A percentile compares a stretch with the other conserved stretches of the same genome.
Conservation (phyloP, 2,888 invertebrate genomes). For the Pterostichus niger region DNA sequence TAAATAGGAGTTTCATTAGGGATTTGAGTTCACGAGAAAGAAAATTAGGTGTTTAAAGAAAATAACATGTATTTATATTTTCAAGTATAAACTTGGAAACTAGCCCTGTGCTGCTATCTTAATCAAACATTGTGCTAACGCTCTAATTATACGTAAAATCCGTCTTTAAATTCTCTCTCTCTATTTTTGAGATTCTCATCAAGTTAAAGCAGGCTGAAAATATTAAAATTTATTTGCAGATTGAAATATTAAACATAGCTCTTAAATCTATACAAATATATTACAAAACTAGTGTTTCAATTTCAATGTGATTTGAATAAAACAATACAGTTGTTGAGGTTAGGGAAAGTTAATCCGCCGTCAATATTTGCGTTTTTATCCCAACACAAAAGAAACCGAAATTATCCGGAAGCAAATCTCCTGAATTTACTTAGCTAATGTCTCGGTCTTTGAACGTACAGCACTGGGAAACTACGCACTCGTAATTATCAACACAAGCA, state of each 20-base stretch:
- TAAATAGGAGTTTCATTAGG: no score
- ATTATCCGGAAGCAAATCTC: conserved; percentile 56
- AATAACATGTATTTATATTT: no score
- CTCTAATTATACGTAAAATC: no score
- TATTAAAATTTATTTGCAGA: no score
- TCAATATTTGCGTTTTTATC: conserved; percentile 51
- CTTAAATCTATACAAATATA: background rate
- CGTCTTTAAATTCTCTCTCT: background rate
- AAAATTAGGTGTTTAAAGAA: no score
- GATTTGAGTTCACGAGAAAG: no score
- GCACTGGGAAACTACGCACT: conserved; percentile 26
- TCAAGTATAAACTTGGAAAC: no score
- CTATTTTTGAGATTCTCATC: no score
- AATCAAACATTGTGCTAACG: no score
- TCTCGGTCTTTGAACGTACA: conserved; percentile 9
- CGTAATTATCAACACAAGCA: conserved; percentile 56
- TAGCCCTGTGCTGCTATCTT: no score
- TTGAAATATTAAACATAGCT: no score
- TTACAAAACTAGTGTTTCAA: background rate
- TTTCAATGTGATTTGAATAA: background rate
- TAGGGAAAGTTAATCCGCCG: conserved; percentile 39
- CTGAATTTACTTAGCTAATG: conserved; percentile 61
- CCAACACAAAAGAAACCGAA: conserved; percentile 60
- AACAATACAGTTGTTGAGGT: conserved; percentile 31
- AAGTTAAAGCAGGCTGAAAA: no score